Percentiles rank a stretch among this genome's conserved stretches.
phyloP scores from a whole-genome alignment of 2,113 vertebrate species.

The Hippocampus zosterae region DNA sequence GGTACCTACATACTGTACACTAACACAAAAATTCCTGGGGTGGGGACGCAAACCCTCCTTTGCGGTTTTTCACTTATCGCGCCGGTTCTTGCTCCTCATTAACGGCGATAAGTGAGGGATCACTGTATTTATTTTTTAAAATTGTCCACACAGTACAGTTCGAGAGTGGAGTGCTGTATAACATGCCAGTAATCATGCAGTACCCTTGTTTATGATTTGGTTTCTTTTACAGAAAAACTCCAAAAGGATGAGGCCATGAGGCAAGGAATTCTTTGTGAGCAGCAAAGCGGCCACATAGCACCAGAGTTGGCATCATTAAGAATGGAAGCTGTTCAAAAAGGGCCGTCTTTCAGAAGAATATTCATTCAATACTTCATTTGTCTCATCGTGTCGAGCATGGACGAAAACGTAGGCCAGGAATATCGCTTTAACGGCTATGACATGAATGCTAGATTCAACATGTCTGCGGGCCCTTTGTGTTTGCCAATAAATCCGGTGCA shows the following conservation, averaged over 20 bases:
- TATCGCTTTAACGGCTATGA: conserved; percentile 14
- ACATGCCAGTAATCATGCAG: conserved; percentile 24
- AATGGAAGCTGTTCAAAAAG: conserved; percentile 13
- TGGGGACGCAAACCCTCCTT: no score
- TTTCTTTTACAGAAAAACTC: conserved; percentile 7
- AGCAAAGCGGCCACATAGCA: conserved; percentile 38
- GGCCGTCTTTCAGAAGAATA: not conserved
- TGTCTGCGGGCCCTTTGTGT: not conserved
- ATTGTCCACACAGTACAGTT: not conserved
- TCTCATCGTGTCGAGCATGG: conserved; percentile 10
- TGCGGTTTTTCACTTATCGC: no score
- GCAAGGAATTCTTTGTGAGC: conserved; percentile 31
- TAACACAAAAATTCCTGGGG: no score
- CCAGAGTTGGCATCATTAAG: conserved; percentile 21
- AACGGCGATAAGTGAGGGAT: no score
- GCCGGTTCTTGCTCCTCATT: no score
- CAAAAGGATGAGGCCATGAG: conserved; percentile 33
- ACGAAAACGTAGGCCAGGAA: conserved; percentile 20
- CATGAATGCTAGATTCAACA: conserved; percentile 12
- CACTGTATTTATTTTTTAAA: no score
- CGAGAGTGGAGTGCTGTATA: conserved; percentile 14
- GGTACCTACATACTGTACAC: no score
- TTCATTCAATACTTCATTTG: not conserved
- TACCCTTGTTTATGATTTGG: conserved; percentile 29
- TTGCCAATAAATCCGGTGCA: not conserved